Base-by-base conservation (phyloP, 2,888 invertebrate species). In the Diogma glabrata region DNA sequence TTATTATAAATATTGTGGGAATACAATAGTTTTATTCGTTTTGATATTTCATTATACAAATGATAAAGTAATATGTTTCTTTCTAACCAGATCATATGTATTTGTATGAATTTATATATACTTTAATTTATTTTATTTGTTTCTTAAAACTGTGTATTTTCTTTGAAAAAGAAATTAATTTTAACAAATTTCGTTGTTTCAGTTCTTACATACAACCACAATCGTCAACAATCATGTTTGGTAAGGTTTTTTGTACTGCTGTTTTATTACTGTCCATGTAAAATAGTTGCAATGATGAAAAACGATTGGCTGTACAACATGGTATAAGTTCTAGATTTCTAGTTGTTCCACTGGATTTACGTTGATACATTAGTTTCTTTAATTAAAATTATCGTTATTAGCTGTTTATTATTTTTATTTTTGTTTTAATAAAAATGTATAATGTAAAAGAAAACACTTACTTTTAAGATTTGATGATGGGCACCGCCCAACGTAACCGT, bases 151-250 rank as follows among this genome's bases (percentile, higher is more conserved):
- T n/a, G n/a, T n/a, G n/a, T n/a, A n/a, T n/a, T n/a, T n/a, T n/a
- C n/a, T n/a, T n/a, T n/a, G n/a, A n/a, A n/a, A n/a, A n/a, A n/a
- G n/a, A n/a, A n/a, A n/a, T n/a, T n/a, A n/a, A n/a, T n/a, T n/a
- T n/a, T n/a, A n/a, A n/a, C n/a, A n/a, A n/a, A n/a, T n/a, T n/a
- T n/a, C n/a, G n/a, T n/a, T n/a, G n/a, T n/a, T n/a, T n/a, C n/a
- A n/a, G n/a, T n/a, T n/a, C n/a, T n/a, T n/a, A n/a, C n/a, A n/a
- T 84, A 63, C 92, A 92, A 16, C 90, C 91, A 64, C 92, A 92
- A 6, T 86, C 81, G 59, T 90, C 88, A n/a, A 91, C 88, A 36
- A 90, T 84, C 89, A 92, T 91, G 61, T 91, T 89, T 1, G 89
- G 87, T 53, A 92, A 67, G 2, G 82, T 81, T 63, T 85, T 87